Base-by-base conservation (phyloP, 2,797 vertebrate genomes). In the Eleutherodactylus coqui region DNA sequence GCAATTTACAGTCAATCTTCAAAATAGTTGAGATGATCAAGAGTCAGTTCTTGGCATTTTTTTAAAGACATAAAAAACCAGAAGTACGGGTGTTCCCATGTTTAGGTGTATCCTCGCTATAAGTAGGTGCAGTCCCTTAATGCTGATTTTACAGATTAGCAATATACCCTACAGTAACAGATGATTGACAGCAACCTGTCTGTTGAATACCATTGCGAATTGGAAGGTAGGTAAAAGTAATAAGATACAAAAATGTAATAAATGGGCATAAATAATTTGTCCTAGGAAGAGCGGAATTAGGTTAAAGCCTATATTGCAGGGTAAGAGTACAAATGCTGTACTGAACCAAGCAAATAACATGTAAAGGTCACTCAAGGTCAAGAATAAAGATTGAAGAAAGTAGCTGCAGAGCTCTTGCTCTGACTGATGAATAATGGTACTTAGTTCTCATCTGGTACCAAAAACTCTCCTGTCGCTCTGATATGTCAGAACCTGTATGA, bases 401-500 rank as follows among this genome's bases (percentile, higher is more conserved):
- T n/a, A 43, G n/a, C 47, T 27, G 41, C 32, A 27, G 38, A 32
- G 58, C n/a, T 8, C 47, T n/a, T 43, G 36, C 27, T 36, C 29
- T 75, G 19, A 32, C 27, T 5, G 38, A 41, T 75, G 2, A 10
- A 53, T 69, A 82, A 32, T 36, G n/a, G 72, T 36, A 49, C 55
- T 36, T n/a, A 19, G 27, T 41, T 16, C 27, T 83, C 62, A 27
- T 10, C 64, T n/a, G 62, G 49, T 55, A 83, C 55, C 58, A 24
- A 69, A 73, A 49, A 11, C 64, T 36, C 36, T 41, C 60, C 27
- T 49, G 10, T 58, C 81, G 36, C 24, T 58, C 17, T 47, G 4
- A n/a, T 55, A 5, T 79, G 47, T 83, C 29, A 41, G 41, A 79
- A 87, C 38, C 62, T 58, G 47, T 72, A 13, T 79, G 86, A 78